Evolutionary conservation across 2,113 vertebrate species (phyloP), one percentile per base, ranked within the genome.

Genomic region (Gnathonemus longibarbis): DNA sequence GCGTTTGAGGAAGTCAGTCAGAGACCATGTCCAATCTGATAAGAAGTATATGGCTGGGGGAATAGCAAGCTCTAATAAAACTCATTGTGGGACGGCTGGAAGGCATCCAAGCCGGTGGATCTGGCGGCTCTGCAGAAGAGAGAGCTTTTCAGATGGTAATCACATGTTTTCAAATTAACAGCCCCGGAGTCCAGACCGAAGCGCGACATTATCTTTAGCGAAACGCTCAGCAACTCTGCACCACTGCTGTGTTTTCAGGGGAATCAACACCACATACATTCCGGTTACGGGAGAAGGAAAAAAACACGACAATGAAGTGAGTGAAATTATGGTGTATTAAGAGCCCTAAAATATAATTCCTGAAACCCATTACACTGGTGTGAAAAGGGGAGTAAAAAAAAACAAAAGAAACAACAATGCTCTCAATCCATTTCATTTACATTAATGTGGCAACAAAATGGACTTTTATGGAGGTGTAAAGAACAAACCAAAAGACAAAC

Each of bases 141-240:
- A 87, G 27, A 24, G 89, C 89, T 90, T 90, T 90, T 90, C 84
- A 87, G 84, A 87, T 87, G 84, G 17, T 90, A 88, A 90, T 90
- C 84, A 90, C 56, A 87, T 70, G 84, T 50, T 90, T 87, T 49
- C 62, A 87, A 87, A 87, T 52, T 53, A 50, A 31, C 88, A 83
- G 74, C 24, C 48, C 49, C 2, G 62, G 49, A 24, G 15, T 49
- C 74, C 35, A 42, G 85, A 24, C 74, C 35, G 13, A 31, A 52
- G n/a, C 45, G 7, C 42, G 80, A 35, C 77, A 77, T 89, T 89
- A 52, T 83, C 88, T 35, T 83, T 84, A 74, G 49, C 74, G 31
- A 84, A 89, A 46, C 17, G 31, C 15, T 53, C 21, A 9, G 31
- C 6, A 31, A 45, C 49, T 15, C 3, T 27, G 62, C 50, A 8